phyloP scores from a whole-genome alignment of 2,888 invertebrate genomes.

The Hirtodrosophila alboralis region DNA sequence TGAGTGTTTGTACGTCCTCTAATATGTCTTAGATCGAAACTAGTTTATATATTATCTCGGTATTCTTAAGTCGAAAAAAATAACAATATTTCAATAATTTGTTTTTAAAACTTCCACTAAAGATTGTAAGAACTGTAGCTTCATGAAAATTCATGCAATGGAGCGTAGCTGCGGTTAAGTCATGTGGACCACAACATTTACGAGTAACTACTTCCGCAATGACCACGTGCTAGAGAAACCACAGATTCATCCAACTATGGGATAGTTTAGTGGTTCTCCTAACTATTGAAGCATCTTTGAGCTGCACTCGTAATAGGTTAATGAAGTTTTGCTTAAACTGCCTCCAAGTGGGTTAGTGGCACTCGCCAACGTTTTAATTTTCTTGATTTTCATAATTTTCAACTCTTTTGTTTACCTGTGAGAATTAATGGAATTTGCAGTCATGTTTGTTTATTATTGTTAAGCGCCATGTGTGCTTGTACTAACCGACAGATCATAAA shows the following conservation, averaged over 20 bases:
- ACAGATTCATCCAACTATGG: constrained; percentile 16
- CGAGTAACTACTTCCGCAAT: constrained; percentile 65
- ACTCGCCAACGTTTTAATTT: constrained; percentile 47
- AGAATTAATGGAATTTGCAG: constrained; percentile 47
- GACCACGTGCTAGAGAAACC: constrained; percentile 53
- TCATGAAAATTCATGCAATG: constrained; percentile 64
- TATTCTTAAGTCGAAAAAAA: too few relatives aligned
- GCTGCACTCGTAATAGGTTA: constrained; percentile 50
- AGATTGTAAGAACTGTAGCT: constrained; percentile 42
- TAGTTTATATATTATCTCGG: too few relatives aligned
- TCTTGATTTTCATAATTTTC: constrained; percentile 28
- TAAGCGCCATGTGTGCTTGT: constrained; percentile 54
- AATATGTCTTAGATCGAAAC: too few relatives aligned
- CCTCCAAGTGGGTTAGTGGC: constrained; percentile 75
- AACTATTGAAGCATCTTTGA: constrained; percentile 44
- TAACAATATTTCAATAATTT: too few relatives aligned
- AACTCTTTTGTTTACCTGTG: constrained; percentile 63
- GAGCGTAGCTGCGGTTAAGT: constrained; percentile 74
- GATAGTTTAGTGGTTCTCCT: constrained; percentile 18
- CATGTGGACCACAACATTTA: constrained; percentile 65
- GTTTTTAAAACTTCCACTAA: not conserved
- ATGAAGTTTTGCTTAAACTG: constrained; percentile 56
- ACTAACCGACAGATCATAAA: constrained; percentile 53
- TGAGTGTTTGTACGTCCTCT: too few relatives aligned
- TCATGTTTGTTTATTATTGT: constrained; percentile 49